phyloP scores from a whole-genome alignment of 1,140 invertebrate species.

The Apocrypta bakeri region DNA sequence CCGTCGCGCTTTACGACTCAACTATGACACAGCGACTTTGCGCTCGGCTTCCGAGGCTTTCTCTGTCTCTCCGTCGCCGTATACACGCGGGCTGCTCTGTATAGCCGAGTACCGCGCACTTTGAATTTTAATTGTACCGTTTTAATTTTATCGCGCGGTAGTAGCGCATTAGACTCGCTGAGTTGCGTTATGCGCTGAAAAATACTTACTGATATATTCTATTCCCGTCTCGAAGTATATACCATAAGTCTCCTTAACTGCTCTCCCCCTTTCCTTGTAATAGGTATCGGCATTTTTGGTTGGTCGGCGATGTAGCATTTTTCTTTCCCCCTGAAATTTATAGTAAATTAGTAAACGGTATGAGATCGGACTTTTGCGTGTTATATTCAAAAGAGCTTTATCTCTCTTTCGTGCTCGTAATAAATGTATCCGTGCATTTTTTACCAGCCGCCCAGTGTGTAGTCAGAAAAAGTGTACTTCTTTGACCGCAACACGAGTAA shows the following conservation, averaged over 20 bases:
- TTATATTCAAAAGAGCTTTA: no score
- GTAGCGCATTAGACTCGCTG: constrained; percentile 33
- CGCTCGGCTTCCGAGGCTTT: background rate
- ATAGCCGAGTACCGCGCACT: constrained; percentile 16
- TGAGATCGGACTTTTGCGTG: no score
- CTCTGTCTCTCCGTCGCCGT: background rate
- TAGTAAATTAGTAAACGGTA: background rate
- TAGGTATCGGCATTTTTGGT: background rate
- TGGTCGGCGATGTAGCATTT: no score
- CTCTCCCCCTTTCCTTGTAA: background rate
- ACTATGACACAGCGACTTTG: constrained; percentile 44
- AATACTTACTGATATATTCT: constrained; percentile 50
- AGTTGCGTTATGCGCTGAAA: background rate
- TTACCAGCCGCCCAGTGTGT: background rate
- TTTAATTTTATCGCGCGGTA: constrained; percentile 50
- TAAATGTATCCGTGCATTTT: background rate
- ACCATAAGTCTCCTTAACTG: constrained; percentile 42
- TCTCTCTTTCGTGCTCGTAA: no score
- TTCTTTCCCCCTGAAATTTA: background rate
- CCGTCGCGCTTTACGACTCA: constrained; percentile 52
- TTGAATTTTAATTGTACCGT: constrained; percentile 54
- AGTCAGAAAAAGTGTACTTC: background rate
- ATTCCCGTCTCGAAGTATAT: background rate
- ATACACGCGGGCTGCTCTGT: background rate
- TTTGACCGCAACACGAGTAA: background rate